These are phyloP conservation scores for Paramormyrops hopkinsi DNA, from an alignment of 2,797 vertebrate species.

Conservation along the genomic window DNA sequence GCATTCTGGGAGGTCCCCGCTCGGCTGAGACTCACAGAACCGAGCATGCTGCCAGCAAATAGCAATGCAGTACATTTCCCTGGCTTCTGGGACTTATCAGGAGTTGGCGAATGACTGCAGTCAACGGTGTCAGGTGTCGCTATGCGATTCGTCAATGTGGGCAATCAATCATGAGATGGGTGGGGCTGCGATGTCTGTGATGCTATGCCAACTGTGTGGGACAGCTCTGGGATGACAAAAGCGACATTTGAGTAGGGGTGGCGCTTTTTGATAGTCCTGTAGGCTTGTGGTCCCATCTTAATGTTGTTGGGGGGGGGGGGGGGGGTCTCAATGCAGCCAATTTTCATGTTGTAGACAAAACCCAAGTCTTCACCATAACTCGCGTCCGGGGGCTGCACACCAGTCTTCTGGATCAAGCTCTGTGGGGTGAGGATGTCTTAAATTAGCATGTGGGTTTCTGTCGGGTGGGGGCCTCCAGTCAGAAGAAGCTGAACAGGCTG, in stretches of 20 bases:
- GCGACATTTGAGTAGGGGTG: neutral
- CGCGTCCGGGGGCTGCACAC: neutral
- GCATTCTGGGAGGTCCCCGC: slow-evolving; percentile 20
- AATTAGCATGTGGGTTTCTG: slow-evolving; percentile 18
- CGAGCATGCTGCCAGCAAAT: slow-evolving; percentile 25
- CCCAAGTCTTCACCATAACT: slow-evolving; percentile 2
- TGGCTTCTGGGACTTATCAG: neutral
- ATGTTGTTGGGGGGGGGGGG: neutral
- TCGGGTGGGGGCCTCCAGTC: neutral
- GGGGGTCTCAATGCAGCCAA: slow-evolving; percentile 17
- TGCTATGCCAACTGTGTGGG: no score
- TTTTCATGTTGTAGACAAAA: neutral
- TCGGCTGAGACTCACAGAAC: slow-evolving; percentile 15
- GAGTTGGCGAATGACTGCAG: neutral
- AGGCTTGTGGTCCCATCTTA: neutral
- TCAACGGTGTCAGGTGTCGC: neutral
- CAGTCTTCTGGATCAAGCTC: neutral
- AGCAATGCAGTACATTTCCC: slow-evolving; percentile 14
- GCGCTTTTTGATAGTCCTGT: neutral
- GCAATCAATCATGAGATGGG: neutral
- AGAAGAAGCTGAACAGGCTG: neutral
- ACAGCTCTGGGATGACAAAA: neutral
- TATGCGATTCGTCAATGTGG: neutral
- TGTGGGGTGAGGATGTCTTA: slow-evolving; percentile 3
- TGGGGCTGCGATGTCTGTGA: neutral